Percentiles rank a stretch among this genome's conserved stretches.
Conservation (phyloP, 2,113 vertebrate species). For the Cebidichthys violaceus region DNA sequence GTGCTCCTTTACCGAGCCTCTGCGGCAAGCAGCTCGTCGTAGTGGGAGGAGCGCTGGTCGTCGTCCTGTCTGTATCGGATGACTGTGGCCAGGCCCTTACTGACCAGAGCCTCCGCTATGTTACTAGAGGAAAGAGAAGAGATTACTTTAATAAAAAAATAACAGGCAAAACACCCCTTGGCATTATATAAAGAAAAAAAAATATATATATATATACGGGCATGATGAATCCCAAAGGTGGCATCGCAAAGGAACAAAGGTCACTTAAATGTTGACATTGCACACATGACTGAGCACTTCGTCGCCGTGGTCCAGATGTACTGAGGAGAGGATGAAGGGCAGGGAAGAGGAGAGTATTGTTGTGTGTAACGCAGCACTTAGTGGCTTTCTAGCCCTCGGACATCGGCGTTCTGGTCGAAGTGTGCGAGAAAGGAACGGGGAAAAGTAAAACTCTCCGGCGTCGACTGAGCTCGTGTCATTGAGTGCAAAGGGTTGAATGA, state of each 20-base stretch:
- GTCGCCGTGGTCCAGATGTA: conserved; percentile 9
- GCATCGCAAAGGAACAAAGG: conserved; percentile 48
- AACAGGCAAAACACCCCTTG: neutral
- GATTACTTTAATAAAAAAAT: conserved; percentile 24
- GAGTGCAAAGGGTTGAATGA: neutral
- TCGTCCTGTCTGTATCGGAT: conserved; percentile 97
- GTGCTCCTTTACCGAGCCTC: conserved; percentile 89
- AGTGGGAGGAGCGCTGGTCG: conserved; percentile 96
- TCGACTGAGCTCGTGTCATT: neutral
- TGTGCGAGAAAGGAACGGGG: conserved; percentile 24
- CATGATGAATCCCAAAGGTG: conserved; percentile 40
- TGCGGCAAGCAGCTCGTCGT: conserved; percentile 94
- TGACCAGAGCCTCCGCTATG: conserved; percentile 96
- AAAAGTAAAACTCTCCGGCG: neutral
- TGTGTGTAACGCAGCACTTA: conserved; percentile 49
- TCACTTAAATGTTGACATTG: conserved; percentile 48
- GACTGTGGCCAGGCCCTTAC: conserved; percentile 95
- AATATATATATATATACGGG: too few relatives aligned
- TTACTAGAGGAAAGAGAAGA: conserved; percentile 84
- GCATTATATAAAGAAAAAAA: conserved; percentile 17
- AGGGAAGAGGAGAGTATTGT: conserved; percentile 33
- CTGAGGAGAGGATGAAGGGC: conserved; percentile 26
- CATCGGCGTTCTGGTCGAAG: conserved; percentile 37
- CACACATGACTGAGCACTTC: conserved; percentile 52
- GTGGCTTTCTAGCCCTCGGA: conserved; percentile 31